These are phyloP conservation scores for Cosmia pyralina DNA, from an alignment of 2,888 invertebrate genomes.

Conservation along the genomic window DNA sequence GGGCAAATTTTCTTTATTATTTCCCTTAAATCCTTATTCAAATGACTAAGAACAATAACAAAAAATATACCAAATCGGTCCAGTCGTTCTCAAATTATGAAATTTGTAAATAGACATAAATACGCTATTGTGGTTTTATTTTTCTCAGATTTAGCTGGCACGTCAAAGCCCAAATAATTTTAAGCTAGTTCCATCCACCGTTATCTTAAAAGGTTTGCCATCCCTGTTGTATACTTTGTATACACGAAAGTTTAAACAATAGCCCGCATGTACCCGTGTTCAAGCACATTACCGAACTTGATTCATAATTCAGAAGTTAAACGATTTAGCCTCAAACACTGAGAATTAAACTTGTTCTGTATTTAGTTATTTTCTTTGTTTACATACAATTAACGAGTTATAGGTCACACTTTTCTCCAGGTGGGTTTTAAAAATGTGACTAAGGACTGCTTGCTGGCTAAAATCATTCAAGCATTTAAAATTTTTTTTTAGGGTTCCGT, in stretches of 20 bases:
- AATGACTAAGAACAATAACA: too few species aligned
- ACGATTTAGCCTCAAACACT: constrained; percentile 32
- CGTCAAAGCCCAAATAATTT: not conserved
- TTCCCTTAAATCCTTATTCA: too few species aligned
- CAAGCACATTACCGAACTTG: constrained; percentile 48
- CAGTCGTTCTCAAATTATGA: too few species aligned
- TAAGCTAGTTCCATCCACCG: not conserved
- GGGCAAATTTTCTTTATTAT: too few species aligned
- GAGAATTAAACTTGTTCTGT: constrained; percentile 38
- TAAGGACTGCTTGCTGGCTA: too few species aligned
- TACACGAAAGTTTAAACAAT: constrained; percentile 43
- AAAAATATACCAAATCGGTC: too few species aligned
- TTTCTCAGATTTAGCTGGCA: not conserved
- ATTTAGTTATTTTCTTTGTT: constrained; percentile 27
- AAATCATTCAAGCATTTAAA: too few species aligned
- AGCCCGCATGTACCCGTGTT: constrained; percentile 35
- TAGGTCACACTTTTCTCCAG: too few species aligned
- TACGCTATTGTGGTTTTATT: too few species aligned
- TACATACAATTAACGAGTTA: constrained; percentile 1
- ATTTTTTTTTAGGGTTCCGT: too few species aligned
- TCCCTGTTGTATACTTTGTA: not conserved
- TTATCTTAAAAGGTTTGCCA: constrained; percentile 4
- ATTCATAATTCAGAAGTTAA: constrained; percentile 55
- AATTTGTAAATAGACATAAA: too few species aligned
- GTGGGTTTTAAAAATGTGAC: too few species aligned